phyloP scores from a whole-genome alignment of 2,888 invertebrate species.

The Sclerodermus sp. region DNA sequence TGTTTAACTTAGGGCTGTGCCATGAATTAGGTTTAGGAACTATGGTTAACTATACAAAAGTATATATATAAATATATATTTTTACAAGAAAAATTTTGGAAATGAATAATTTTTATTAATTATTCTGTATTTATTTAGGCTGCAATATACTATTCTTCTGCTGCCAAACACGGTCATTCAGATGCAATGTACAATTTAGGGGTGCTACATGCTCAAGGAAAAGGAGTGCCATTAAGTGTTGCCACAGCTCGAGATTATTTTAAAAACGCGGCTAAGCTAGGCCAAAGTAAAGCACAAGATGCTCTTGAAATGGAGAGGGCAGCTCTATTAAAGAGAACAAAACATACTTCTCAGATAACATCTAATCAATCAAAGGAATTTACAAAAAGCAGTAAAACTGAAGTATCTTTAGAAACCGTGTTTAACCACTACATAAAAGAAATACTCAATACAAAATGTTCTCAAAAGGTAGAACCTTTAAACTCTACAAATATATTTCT shows the following conservation, averaged over 20 bases:
- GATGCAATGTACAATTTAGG: conserved; percentile 72
- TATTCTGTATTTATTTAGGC: conserved; percentile 62
- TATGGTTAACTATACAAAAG: conserved; percentile 62
- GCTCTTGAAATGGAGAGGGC: conserved; percentile 56
- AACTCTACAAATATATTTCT: conserved; percentile 36
- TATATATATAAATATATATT: conserved; percentile 34
- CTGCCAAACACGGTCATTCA: conserved; percentile 67
- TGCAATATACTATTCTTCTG: conserved; percentile 66
- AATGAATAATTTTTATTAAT: neutral
- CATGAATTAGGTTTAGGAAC: conserved; percentile 71
- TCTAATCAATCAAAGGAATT: neutral
- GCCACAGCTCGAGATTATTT: conserved; percentile 62
- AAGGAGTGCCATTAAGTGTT: conserved; percentile 61
- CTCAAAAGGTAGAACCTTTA: conserved; percentile 5
- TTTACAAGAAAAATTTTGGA: neutral
- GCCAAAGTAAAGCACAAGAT: conserved; percentile 63
- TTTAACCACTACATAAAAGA: neutral
- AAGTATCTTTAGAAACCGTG: neutral
- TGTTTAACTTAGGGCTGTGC: conserved; percentile 71
- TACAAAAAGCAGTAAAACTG: neutral
- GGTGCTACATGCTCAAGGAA: conserved; percentile 68
- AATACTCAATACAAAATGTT: neutral
- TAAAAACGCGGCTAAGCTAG: conserved; percentile 63
- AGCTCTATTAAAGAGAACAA: conserved; percentile 7
- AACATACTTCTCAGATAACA: neutral